Evolutionary conservation across 2,888 invertebrate genomes (phyloP), one percentile per base, ranked within the genome.

Genomic region (Lasius platythorax): DNA sequence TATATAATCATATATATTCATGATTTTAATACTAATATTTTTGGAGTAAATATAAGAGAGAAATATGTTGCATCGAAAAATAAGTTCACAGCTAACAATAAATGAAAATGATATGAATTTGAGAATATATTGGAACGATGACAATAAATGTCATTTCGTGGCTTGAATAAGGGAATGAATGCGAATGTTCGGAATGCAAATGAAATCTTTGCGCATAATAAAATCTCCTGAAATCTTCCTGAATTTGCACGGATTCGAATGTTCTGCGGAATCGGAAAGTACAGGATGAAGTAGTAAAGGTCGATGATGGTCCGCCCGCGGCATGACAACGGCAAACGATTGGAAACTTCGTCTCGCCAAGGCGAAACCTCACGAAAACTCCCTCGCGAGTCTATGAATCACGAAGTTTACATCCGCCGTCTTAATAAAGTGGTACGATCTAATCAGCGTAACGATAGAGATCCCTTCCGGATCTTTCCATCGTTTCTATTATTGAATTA

Each of bases 401-500:
- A 18, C 23, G 5, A 30, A 61, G 63, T 70, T 78, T 67, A 66
- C 79, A 79, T 53, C 23, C 46, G 50, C 9, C 63, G 73, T 68
- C 78, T 85, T 85, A 84, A 85, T 85, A 85, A 68, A 84, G 79
- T 73, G 50, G 79, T 23, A 70, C 70, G 73, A 70, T 72, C 63
- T 78, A 68, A 78, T 78, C 68, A 68, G 56, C 67, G 56, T 74
- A 74, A 82, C 43, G 74, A 53, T 28, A 12, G 61, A 67, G 43
- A 28, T 6, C 30, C 64, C 64, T 23, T 67, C 15, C 18, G 63
- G 37, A 33, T 33, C 33, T 37, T 18, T 37, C 8, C 23, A 23
- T 58, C 43, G 61, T 46, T 23, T 68, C 18, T 67, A 40, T 68
- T 67, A 40, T 68, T 68, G 15, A 64, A 18, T 50, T 68, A 79